These are phyloP conservation scores for Caenorhabditis becei DNA, from an alignment of 2,888 invertebrate species.

Conservation along the genomic window DNA sequence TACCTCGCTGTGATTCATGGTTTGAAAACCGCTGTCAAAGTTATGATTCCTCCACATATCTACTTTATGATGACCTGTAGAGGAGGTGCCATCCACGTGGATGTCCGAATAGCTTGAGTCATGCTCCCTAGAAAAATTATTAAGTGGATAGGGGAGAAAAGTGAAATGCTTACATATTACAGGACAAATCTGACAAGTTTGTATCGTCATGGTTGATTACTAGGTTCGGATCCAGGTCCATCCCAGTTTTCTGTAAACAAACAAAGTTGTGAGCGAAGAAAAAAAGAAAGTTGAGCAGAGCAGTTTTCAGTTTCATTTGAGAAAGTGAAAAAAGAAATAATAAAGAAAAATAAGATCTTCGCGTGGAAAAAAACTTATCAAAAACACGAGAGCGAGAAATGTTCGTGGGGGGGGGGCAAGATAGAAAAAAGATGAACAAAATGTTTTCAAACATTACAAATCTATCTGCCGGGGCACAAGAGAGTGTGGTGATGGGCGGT, in stretches of 20 bases:
- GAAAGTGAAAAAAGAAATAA: conserved; percentile 9
- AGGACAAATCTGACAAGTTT: conserved; percentile 46
- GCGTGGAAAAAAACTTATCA: conserved; percentile 4
- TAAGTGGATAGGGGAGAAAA: not conserved
- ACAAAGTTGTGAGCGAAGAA: not conserved
- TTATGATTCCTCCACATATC: conserved; percentile 71
- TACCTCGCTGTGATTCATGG: conserved; percentile 77
- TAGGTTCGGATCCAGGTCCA: conserved; percentile 62
- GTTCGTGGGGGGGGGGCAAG: conserved; percentile 16
- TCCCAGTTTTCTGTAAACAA: conserved; percentile 53
- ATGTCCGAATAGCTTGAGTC: conserved; percentile 37
- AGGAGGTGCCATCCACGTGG: conserved; percentile 36
- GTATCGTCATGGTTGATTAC: conserved; percentile 57
- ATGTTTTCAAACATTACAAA: conserved; percentile 66
- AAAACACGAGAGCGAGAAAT: conserved; percentile 10
- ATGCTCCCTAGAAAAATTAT: conserved; percentile 42
- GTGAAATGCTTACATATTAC: conserved; percentile 35
- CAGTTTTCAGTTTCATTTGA: not conserved
- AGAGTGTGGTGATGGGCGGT: conserved; percentile 55
- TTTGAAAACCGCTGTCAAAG: conserved; percentile 78
- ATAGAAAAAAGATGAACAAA: conserved; percentile 59
- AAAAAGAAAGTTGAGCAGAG: not conserved
- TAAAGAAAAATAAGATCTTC: not conserved
- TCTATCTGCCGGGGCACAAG: conserved; percentile 37
- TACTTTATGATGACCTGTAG: conserved; percentile 59